A percentile compares a stretch with the other conserved stretches of the same genome.
Evolutionary conservation across 2,797 vertebrate genomes (phyloP).

Genomic region (Danio jaintianensis): DNA sequence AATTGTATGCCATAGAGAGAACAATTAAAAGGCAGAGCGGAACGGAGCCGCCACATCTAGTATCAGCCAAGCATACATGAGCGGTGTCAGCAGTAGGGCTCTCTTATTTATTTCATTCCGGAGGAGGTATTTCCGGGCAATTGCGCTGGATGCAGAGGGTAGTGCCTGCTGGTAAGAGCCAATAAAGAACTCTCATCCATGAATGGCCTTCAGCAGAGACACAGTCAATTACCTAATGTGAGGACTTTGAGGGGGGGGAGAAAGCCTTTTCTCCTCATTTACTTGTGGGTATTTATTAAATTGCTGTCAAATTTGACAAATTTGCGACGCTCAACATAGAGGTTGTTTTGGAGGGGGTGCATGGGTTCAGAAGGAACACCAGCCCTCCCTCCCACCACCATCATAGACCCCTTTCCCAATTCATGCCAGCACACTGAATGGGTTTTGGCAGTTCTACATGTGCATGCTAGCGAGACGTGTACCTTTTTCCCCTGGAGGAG

Average conservation of each 20-base stretch:
- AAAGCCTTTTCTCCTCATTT: constrained; percentile 72
- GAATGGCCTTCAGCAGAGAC: constrained; percentile 86
- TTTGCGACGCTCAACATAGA: constrained; percentile 68
- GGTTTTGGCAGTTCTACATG: constrained; percentile 35
- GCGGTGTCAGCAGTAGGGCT: constrained; percentile 50
- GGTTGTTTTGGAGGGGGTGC: constrained; percentile 33
- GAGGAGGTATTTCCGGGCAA: constrained; percentile 79
- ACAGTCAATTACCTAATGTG: constrained; percentile 87
- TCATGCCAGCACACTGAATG: constrained; percentile 33
- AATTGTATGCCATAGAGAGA: constrained; percentile 70
- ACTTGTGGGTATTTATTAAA: constrained; percentile 85
- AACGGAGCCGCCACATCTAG: constrained; percentile 31
- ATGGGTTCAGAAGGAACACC: constrained; percentile 3
- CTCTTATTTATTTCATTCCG: constrained; percentile 60
- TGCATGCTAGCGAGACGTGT: constrained; percentile 54
- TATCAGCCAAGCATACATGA: constrained; percentile 30
- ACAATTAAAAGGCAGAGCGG: constrained; percentile 59
- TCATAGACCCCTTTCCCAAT: constrained; percentile 9
- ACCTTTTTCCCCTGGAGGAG: constrained; percentile 80
- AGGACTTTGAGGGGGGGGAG: constrained; percentile 71
- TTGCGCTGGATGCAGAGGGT: constrained; percentile 75
- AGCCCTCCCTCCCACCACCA: neutral
- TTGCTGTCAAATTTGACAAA: constrained; percentile 86
- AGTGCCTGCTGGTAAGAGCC: constrained; percentile 83
- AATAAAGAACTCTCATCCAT: constrained; percentile 87